Evolutionary conservation across 1,140 invertebrate species (phyloP), one percentile per base, ranked within the genome.

Genomic region (Limonius californicus): DNA sequence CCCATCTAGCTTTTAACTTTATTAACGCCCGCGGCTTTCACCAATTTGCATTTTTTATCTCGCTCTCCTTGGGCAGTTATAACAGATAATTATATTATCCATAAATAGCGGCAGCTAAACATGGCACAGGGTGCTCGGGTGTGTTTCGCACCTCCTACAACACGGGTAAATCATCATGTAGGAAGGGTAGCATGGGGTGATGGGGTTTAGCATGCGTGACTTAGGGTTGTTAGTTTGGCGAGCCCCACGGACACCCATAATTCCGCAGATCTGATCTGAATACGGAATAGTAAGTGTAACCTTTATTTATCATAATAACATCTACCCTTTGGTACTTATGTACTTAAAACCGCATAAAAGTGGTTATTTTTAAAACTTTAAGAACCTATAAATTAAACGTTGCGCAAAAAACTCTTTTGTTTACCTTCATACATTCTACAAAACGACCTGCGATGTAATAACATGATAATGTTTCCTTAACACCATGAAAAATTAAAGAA

Each of bases 271-370:
- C 45, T 50, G 16, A n/a, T 45, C 42, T 45, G 42, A 4, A 45
- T 45, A 45, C 2, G 16, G 12, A 45, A 45, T 18, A 7, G 20
- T 50, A 19, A 18, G 16, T 14, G 14, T 50, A 19, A 50, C 35
- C 45, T 50, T 50, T 50, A 50, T 50, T 50, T 50, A 50, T 50
- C 14, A 50, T 19, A 50, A 7, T 12, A 50, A 19, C 9, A 8
- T 50, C 14, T 19, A 11, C 16, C 45, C 15, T 50, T 50, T 18
- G 9, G 8, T 8, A 8, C 45, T 45, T 45, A 27, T 27, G 23
- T 45, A 45, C 42, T 45, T 45, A 45, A 45, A 45, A 45, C 6
- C n/a, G 14, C 6, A 45, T 45, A 45, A n/a, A 18, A 6, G n/a
- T 45, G 4, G n/a, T 12, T 45, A 45, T 12, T 18, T 4, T 27